Evolutionary conservation across 2,888 invertebrate species (phyloP).

Genomic region (Callosobruchus maculatus): DNA sequence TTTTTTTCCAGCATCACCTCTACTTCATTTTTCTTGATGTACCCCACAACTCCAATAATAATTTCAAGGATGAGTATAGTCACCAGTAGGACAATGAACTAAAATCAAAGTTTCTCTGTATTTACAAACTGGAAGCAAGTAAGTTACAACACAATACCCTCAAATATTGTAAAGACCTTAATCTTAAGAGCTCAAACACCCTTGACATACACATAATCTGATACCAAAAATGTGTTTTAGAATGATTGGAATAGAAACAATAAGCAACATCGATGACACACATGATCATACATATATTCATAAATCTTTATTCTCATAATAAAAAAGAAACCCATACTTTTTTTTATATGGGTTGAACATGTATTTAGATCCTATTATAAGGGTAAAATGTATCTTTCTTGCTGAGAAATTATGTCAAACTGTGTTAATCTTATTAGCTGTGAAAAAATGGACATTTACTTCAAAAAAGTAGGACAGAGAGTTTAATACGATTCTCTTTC

Average conservation of each 20-base stretch:
- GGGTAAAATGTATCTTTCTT: background rate
- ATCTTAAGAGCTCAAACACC: no score
- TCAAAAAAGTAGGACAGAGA: background rate
- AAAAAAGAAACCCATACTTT: no score
- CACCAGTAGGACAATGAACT: constrained; percentile 76
- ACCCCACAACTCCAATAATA: constrained; percentile 79
- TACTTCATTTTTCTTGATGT: constrained; percentile 70
- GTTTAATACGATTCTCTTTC: background rate
- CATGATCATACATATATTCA: no score
- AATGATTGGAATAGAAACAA: no score
- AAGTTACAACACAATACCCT: no score
- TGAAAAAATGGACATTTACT: background rate
- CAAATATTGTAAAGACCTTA: no score
- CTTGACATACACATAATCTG: no score
- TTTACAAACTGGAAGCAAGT: background rate
- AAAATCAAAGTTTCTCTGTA: constrained; percentile 25
- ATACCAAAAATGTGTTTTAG: no score
- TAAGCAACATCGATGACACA: no score
- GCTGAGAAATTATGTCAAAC: background rate
- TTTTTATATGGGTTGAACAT: no score
- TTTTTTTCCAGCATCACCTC: constrained; percentile 63
- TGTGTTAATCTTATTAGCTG: background rate
- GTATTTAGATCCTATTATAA: background rate
- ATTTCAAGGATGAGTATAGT: constrained; percentile 80
- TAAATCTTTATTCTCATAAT: no score